Percentiles rank a stretch among this genome's conserved stretches.
Evolutionary conservation across 2,888 invertebrate genomes (phyloP).

Genomic region (Pristionchus entomophagus): DNA sequence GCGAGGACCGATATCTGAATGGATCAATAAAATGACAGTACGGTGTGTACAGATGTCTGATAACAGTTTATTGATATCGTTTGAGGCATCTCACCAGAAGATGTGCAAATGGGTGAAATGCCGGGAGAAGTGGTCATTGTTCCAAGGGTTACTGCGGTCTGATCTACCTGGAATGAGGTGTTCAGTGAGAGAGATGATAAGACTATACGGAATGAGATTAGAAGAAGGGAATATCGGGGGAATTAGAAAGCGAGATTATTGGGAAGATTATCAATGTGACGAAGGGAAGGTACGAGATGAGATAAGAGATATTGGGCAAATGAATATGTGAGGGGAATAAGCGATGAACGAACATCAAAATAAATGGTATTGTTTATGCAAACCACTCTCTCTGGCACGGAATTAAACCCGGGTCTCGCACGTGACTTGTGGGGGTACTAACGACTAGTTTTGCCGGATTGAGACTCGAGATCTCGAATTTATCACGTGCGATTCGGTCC

Average conservation of each 20-base stretch:
- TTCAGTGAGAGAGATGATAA: too few relatives aligned
- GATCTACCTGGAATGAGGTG: background rate
- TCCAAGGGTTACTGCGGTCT: too few relatives aligned
- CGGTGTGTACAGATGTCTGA: conserved; percentile 27
- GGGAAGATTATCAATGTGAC: conserved; percentile 9
- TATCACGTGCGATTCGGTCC: too few relatives aligned
- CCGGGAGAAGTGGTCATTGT: too few relatives aligned
- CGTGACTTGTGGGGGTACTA: conserved; percentile 70
- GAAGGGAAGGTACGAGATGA: background rate
- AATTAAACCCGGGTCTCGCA: conserved; percentile 71
- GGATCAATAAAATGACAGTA: background rate
- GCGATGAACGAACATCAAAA: too few relatives aligned
- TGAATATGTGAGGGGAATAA: too few relatives aligned
- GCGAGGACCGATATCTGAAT: conserved; percentile 37
- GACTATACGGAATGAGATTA: conserved; percentile 30
- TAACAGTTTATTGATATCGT: too few relatives aligned
- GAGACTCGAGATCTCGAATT: too few relatives aligned
- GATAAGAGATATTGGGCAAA: too few relatives aligned
- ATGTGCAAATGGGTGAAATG: too few relatives aligned
- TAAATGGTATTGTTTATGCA: too few relatives aligned
- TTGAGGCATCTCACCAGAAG: too few relatives aligned
- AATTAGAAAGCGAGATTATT: background rate
- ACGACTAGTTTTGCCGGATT: conserved; percentile 71
- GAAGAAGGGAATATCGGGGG: background rate
- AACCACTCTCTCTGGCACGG: conserved; percentile 69